Evolutionary conservation across 1,140 invertebrate genomes (phyloP).

Genomic region (Brachionus asplanchnoidis): DNA sequence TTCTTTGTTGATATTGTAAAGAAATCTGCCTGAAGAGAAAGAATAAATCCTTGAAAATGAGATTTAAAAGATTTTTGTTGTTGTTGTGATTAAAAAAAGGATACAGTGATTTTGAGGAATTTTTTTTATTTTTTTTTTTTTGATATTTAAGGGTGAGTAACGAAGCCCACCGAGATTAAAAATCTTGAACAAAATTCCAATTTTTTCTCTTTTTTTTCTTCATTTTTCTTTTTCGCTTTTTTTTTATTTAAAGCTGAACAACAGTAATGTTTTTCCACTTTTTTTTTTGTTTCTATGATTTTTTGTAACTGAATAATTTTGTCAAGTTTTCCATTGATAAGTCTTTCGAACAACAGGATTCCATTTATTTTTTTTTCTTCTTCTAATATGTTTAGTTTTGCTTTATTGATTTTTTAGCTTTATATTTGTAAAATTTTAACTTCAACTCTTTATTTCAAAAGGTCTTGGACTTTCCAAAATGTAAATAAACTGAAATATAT

Average conservation of each 20-base stretch:
- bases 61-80: neutral
- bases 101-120: neutral
- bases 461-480: neutral
- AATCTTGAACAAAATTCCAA: constrained; percentile 23
- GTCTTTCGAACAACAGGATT: neutral
- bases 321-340: constrained; percentile 17
- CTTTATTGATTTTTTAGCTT: constrained; percentile 4
- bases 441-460: neutral
- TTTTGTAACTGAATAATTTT: constrained; percentile 14
- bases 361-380: neutral
- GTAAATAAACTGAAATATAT: neutral
- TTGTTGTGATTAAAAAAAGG: neutral
- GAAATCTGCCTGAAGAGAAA: neutral
- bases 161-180: constrained; percentile 25
- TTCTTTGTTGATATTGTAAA: neutral
- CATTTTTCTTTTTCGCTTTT: neutral
- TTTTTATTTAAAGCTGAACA: neutral
- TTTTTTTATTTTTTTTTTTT: constrained; percentile 1
- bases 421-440: neutral
- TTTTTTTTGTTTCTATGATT: neutral
- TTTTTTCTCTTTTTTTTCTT: neutral
- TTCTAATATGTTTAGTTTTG: neutral
- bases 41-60: constrained; percentile 5
- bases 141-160: neutral
- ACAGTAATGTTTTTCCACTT: neutral